phyloP scores from a whole-genome alignment of 2,888 invertebrate species.

The Folsomia manolachei region DNA sequence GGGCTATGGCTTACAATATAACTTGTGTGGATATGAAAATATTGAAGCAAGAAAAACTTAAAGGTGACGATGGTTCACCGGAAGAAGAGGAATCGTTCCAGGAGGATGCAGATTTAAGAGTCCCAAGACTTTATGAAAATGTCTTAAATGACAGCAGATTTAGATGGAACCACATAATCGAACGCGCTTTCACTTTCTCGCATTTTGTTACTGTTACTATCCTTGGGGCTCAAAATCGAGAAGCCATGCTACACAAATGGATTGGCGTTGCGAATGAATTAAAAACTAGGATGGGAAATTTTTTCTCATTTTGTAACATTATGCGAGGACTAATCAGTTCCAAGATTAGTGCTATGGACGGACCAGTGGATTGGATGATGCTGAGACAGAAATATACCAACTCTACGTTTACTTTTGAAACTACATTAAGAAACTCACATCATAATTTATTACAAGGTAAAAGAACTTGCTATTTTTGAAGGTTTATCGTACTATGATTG shows the following conservation, averaged over 20 bases:
- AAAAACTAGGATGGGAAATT: conserved; percentile 45
- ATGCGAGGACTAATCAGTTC: conserved; percentile 45
- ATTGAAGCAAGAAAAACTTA: conserved; percentile 12
- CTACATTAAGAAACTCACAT: conserved; percentile 39
- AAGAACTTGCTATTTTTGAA: background rate
- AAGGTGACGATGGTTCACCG: conserved; percentile 5
- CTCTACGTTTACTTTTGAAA: conserved; percentile 47
- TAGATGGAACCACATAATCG: conserved; percentile 46
- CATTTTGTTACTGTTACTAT: conserved; percentile 46
- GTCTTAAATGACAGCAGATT: conserved; percentile 39
- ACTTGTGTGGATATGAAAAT: conserved; percentile 43
- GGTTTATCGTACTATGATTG: background rate
- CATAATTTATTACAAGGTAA: conserved; percentile 45
- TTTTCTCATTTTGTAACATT: conserved; percentile 46
- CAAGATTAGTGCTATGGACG: conserved; percentile 38
- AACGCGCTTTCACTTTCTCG: conserved; percentile 41
- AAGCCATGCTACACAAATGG: conserved; percentile 47
- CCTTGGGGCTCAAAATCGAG: conserved; percentile 31
- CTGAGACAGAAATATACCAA: conserved; percentile 42
- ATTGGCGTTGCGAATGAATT: conserved; percentile 43
- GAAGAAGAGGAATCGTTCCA: conserved; percentile 1
- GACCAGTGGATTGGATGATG: conserved; percentile 47
- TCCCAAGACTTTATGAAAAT: conserved; percentile 27
- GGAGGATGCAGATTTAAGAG: background rate
- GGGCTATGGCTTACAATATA: conserved; percentile 38